A percentile compares a stretch with the other conserved stretches of the same genome.
phyloP scores from a whole-genome alignment of 1,140 invertebrate species.

The Calephelis nemesis region DNA sequence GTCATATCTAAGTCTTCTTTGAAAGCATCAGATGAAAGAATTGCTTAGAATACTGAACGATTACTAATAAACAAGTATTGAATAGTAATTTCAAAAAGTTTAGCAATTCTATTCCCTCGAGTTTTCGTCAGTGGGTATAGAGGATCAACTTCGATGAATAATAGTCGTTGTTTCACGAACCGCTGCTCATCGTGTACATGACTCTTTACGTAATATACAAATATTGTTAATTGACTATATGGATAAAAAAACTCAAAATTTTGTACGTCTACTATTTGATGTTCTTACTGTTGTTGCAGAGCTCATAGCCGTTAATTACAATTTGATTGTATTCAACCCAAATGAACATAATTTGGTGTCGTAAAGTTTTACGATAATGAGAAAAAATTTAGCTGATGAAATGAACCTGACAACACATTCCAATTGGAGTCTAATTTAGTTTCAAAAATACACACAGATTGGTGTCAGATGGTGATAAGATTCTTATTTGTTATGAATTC shows the following conservation, averaged over 20 bases:
- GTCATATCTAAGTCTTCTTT: slow-evolving; percentile 16
- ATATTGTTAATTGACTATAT: slow-evolving; percentile 27
- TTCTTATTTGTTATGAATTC: slow-evolving; percentile 7
- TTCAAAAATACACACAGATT: background rate
- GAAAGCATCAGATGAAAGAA: background rate
- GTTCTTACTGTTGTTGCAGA: background rate
- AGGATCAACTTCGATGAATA: slow-evolving; percentile 38
- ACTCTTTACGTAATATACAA: slow-evolving; percentile 54
- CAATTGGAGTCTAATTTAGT: background rate
- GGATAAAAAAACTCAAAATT: background rate
- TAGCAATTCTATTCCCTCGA: slow-evolving; percentile 29
- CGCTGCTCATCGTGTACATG: slow-evolving; percentile 47
- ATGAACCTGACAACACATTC: background rate
- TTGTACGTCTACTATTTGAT: background rate
- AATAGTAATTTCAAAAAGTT: background rate
- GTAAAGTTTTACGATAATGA: background rate
- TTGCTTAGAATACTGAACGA: background rate
- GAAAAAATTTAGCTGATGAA: background rate
- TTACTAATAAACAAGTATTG: slow-evolving; percentile 17
- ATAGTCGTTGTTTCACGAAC: slow-evolving; percentile 54
- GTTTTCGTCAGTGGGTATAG: slow-evolving; percentile 19
- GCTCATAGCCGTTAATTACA: background rate
- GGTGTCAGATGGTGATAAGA: background rate
- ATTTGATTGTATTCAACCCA: background rate
- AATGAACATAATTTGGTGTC: background rate